phyloP scores from a whole-genome alignment of 2,113 vertebrate species.

The Aspiorhynchus laticeps region DNA sequence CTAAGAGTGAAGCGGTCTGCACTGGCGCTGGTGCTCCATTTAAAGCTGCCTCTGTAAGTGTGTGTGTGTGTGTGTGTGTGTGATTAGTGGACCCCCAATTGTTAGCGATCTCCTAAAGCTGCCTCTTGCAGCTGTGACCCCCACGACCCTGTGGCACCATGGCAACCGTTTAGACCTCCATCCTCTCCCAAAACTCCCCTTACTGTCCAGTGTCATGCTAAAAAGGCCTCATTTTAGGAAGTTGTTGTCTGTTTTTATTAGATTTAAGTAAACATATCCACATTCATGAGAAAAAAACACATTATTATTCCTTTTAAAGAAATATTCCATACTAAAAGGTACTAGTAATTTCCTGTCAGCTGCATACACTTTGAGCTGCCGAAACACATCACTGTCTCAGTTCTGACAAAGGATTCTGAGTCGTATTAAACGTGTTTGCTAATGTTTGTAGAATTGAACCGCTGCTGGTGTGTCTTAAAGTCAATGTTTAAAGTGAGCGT shows the following conservation, averaged over 20 bases:
- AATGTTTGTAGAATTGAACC: background rate
- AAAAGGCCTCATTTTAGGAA: conserved; percentile 10
- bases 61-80: conserved; percentile 49
- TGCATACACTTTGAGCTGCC: background rate
- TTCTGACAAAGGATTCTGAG: background rate
- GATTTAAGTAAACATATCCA: background rate
- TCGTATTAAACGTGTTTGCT: background rate
- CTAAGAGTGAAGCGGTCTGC: conserved; percentile 10
- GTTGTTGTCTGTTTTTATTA: background rate
- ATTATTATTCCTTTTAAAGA: background rate
- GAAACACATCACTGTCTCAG: background rate
- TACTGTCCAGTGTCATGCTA: conserved; percentile 29
- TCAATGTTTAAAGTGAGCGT: background rate
- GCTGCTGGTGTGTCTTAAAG: background rate
- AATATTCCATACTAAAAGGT: background rate
- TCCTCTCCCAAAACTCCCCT: conserved; percentile 35
- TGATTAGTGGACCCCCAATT: conserved; percentile 56
- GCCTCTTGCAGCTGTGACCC: conserved; percentile 60
- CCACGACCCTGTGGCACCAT: conserved; percentile 53
- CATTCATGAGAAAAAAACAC: background rate
- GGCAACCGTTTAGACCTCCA: conserved; percentile 48
- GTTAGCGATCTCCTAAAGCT: conserved; percentile 57
- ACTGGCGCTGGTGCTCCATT: background rate
- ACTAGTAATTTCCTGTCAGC: background rate
- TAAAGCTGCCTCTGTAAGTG: conserved; percentile 18